A percentile compares a stretch with the other conserved stretches of the same genome.
Conservation (phyloP, 2,797 vertebrate genomes). For the Xenopus petersii region DNA sequence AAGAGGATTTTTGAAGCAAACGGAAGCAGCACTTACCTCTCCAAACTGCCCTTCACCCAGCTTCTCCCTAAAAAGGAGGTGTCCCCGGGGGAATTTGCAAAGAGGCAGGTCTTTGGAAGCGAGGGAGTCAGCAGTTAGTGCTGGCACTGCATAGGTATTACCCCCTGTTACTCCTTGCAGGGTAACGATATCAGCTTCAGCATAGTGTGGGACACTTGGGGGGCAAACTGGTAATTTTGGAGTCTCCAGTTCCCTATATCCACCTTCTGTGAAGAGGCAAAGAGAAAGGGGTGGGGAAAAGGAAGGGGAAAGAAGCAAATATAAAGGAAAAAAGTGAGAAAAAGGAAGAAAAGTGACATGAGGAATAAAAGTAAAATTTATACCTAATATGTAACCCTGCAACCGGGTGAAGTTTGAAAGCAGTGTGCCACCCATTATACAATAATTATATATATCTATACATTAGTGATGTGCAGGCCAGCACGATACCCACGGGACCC, state of each 20-base stretch:
- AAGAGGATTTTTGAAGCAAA: too few species aligned
- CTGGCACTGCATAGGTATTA: conserved; percentile 88
- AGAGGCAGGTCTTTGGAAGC: conserved; percentile 60
- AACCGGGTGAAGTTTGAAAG: too few species aligned
- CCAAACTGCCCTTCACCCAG: conserved; percentile 93
- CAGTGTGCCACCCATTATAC: too few species aligned
- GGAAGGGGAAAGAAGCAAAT: conserved; percentile 39
- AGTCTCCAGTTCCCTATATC: conserved; percentile 67
- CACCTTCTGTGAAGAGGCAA: conserved; percentile 56
- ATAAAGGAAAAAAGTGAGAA: conserved; percentile 30
- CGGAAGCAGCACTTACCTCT: conserved; percentile 69
- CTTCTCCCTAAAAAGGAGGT: conserved; percentile 89
- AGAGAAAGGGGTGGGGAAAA: not conserved
- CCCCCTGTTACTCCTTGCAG: conserved; percentile 89
- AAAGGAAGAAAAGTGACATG: too few species aligned
- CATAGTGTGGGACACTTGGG: conserved; percentile 85
- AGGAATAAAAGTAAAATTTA: too few species aligned
- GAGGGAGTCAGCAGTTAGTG: conserved; percentile 68
- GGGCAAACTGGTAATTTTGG: conserved; percentile 62
- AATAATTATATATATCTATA: too few species aligned
- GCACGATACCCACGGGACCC: too few species aligned
- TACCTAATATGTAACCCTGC: too few species aligned
- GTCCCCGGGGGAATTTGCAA: conserved; percentile 80
- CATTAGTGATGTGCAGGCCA: too few species aligned
- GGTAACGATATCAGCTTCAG: conserved; percentile 89